Base-by-base conservation (phyloP, 1,140 invertebrate species). In the Drosophila orena region DNA sequence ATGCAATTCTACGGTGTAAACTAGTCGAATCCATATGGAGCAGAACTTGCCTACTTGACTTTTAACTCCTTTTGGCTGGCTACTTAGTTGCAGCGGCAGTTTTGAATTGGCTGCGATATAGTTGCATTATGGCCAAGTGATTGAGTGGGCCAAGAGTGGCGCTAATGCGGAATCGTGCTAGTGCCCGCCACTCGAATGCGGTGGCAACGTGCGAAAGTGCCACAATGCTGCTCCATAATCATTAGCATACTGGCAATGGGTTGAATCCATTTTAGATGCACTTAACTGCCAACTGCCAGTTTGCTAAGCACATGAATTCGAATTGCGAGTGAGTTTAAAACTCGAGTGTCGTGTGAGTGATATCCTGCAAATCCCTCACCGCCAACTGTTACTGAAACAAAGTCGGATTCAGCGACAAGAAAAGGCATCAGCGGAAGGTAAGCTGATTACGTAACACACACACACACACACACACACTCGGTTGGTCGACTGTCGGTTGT, bases 381-480 rank as follows among this genome's bases (percentile, higher is more conserved):
- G 56, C 62, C 62, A 56, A 70, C 58, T 60, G 70, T 57, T 62
- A 59, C 58, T 69, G 58, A 58, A 69, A 72, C 76, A 70, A 86
- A 77, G 79, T 85, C 76, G 54, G 22, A 15, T 38, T 40, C 57
- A 65, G 58, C 55, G 53, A 55, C 70, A 43, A 55, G 42, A 34
- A 46, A 38, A 57, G 12, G 65, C 50, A 57, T 56, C 56, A 54
- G 73, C 70, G 53, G 66, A 84, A 79, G 83, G 61, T 88, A 88
- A 88, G 83, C 83, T 77, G 83, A 89, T 89, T 89, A 88, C 77
- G 66, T 79, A 88, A 89, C 70, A 58, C 42, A 69, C 56, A 69
- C 56, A 89, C 70, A 58, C 42, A 69, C 56, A 69, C 56, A 49
- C 22, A 11, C 3, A 40, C 30, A 30, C 27, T 8, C 47, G n/a